Conservation (phyloP, 2,113 vertebrate species). For the Lanius collurio region DNA sequence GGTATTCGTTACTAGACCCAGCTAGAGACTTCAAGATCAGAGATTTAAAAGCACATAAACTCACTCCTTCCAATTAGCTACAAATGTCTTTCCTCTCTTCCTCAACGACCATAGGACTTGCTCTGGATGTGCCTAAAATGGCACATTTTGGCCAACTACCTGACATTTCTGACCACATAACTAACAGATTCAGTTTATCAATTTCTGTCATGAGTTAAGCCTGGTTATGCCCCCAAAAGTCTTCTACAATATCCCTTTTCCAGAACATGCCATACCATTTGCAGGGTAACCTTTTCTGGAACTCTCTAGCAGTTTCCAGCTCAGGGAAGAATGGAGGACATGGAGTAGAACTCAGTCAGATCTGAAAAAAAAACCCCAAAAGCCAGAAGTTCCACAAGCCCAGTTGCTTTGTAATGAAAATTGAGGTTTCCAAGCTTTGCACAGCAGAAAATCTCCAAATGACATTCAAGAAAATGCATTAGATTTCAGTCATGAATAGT, state of each 20-base stretch:
- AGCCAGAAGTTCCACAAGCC: not conserved
- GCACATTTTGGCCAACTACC: not conserved
- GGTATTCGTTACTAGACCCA: not conserved
- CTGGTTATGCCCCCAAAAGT: not conserved
- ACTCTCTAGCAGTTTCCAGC: not conserved
- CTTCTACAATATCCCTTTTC: not conserved
- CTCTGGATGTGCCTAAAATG: not conserved
- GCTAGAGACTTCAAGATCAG: not conserved
- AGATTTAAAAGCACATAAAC: constrained; percentile 5
- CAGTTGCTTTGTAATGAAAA: not conserved
- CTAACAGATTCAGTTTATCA: not conserved
- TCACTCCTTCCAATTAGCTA: not conserved
- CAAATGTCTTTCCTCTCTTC: not conserved
- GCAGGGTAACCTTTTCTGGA: not conserved
- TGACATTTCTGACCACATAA: not conserved
- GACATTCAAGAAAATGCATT: not conserved
- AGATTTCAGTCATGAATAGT: not conserved
- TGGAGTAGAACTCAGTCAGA: not conserved
- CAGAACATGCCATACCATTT: not conserved
- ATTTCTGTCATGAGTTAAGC: not conserved
- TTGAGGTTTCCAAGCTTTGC: not conserved
- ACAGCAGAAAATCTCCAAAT: not conserved
- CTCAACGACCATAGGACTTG: not conserved
- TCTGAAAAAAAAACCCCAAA: not conserved
- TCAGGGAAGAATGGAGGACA: not conserved